A percentile compares a stretch with the other conserved stretches of the same genome.
phyloP scores from a whole-genome alignment of 2,888 invertebrate genomes.

The Caenorhabditis angaria region DNA sequence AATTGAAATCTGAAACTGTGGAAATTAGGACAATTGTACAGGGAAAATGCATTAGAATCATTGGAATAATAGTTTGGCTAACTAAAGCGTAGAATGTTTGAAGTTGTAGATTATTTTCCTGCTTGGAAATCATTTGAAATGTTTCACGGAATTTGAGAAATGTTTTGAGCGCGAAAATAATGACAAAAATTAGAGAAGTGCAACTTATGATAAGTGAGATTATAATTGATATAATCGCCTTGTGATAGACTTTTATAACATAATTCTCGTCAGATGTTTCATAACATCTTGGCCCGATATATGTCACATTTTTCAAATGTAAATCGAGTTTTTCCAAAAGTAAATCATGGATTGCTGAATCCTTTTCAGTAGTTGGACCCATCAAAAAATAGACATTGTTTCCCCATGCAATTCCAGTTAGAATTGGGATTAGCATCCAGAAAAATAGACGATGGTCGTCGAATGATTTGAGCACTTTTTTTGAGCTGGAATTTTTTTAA shows the following conservation, averaged over 20 bases:
- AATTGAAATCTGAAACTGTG: conserved; percentile 16
- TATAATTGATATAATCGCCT: not conserved
- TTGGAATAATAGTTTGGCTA: not conserved
- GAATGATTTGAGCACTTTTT: conserved; percentile 15
- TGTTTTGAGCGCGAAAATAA: not conserved
- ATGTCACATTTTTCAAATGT: not conserved
- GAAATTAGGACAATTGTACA: conserved; percentile 25
- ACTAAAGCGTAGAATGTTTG: not conserved
- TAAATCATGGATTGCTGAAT: not conserved
- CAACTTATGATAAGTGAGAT: not conserved
- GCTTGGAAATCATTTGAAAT: not conserved
- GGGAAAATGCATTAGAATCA: not conserved
- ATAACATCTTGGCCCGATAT: not conserved
- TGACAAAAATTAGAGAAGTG: not conserved
- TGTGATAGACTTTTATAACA: not conserved
- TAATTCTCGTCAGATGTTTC: no score
- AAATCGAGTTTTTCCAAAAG: not conserved
- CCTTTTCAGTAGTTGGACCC: not conserved
- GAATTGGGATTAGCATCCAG: conserved; percentile 17
- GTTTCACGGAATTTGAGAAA: not conserved
- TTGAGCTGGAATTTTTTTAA: no score
- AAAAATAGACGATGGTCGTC: conserved; percentile 11
- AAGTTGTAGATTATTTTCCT: not conserved
- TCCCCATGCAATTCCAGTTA: conserved; percentile 21
- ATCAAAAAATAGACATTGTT: not conserved